Evolutionary conservation across 2,113 vertebrate species (phyloP).

Genomic region (Dasyurus viverrinus): DNA sequence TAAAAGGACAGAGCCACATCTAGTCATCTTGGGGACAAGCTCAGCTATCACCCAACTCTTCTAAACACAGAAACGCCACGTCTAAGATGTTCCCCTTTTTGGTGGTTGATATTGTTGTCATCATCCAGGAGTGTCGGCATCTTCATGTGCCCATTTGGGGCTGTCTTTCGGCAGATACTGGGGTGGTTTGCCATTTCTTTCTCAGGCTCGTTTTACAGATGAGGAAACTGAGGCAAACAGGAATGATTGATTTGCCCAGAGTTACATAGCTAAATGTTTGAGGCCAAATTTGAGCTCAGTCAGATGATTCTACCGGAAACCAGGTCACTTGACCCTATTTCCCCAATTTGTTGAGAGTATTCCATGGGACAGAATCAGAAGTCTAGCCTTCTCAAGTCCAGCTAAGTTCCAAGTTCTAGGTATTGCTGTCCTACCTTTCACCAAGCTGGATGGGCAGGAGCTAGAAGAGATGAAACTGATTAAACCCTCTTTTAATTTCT

Average conservation of each 20-base stretch:
- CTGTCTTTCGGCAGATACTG: too few relatives aligned
- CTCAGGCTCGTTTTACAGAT: too few relatives aligned
- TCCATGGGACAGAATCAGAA: background rate
- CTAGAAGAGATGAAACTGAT: background rate
- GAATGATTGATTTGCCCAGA: too few relatives aligned
- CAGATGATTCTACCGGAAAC: too few relatives aligned
- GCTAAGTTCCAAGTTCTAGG: background rate
- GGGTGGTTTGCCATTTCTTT: too few relatives aligned
- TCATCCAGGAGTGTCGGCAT: too few relatives aligned
- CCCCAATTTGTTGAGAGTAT: background rate
- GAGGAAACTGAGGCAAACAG: too few relatives aligned
- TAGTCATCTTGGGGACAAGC: background rate
- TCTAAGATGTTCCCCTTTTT: background rate
- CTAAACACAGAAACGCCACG: background rate
- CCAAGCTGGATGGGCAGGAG: background rate
- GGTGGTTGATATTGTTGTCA: too few relatives aligned
- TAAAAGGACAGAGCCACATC: background rate
- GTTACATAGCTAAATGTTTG: too few relatives aligned
- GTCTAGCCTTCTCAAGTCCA: background rate
- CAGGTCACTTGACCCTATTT: background rate
- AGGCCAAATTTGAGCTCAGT: too few relatives aligned
- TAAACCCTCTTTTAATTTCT: background rate
- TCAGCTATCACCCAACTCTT: background rate
- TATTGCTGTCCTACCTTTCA: background rate
- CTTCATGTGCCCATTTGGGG: too few relatives aligned